phyloP scores from a whole-genome alignment of 2,113 vertebrate genomes.

The Taurulus bubalis region DNA sequence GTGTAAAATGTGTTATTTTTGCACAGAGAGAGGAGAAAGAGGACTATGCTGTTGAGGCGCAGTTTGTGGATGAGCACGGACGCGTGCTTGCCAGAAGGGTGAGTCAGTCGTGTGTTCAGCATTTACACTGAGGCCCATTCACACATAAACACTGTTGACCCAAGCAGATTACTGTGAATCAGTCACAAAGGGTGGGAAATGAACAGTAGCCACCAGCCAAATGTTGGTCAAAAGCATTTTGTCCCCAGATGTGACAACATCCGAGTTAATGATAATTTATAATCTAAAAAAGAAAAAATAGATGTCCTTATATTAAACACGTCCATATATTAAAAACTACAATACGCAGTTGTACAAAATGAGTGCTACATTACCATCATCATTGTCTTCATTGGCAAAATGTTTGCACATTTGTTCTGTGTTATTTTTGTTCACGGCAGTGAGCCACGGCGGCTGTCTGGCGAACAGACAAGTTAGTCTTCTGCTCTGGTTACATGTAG shows the following conservation, averaged over 20 bases:
- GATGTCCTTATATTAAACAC: neutral
- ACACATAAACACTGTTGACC: slow-evolving; percentile 6
- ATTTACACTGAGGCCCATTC: slow-evolving; percentile 50
- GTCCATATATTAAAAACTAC: neutral
- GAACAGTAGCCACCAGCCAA: slow-evolving; percentile 42
- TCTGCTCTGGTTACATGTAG: slow-evolving; percentile 41
- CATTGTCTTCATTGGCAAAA: neutral
- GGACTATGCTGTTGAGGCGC: slow-evolving; percentile 87
- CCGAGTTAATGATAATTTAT: neutral
- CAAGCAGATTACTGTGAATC: slow-evolving; percentile 13
- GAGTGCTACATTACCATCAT: neutral
- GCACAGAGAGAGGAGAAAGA: slow-evolving; percentile 88
- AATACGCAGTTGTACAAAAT: neutral
- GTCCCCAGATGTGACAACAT: slow-evolving; percentile 8
- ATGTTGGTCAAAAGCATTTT: neutral
- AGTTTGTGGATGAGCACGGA: slow-evolving; percentile 91
- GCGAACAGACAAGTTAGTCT: slow-evolving; percentile 49
- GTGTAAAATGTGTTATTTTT: slow-evolving; percentile 12
- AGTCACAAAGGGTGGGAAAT: slow-evolving; percentile 22
- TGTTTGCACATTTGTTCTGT: neutral
- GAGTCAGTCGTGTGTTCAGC: slow-evolving; percentile 43
- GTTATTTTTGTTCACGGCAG: neutral
- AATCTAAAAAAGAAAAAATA: neutral
- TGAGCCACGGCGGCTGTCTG: slow-evolving; percentile 7
- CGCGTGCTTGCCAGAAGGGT: slow-evolving; percentile 91